Evolutionary conservation across 2,888 invertebrate species (phyloP).

Genomic region (Cheilosia variabilis): DNA sequence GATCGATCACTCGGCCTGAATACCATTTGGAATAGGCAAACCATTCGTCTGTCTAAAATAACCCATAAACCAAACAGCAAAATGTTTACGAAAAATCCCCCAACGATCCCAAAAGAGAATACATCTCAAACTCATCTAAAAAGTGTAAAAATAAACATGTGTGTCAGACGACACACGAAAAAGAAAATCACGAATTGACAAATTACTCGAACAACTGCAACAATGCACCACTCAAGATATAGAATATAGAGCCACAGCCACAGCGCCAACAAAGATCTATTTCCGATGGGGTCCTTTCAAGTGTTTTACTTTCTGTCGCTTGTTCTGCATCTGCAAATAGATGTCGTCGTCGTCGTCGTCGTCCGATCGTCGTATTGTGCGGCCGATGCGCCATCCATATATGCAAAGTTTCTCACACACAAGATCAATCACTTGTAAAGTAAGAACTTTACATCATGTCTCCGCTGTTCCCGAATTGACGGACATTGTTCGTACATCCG

Average conservation of each 20-base stretch:
- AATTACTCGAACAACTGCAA: constrained; percentile 71
- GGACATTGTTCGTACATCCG: constrained; percentile 17
- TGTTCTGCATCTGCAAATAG: constrained; percentile 35
- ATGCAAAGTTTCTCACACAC: constrained; percentile 36
- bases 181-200: constrained; percentile 49
- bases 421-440: constrained; percentile 49
- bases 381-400: constrained; percentile 2
- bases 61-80: neutral
- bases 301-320: constrained; percentile 22
- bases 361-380: constrained; percentile 21
- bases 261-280: constrained; percentile 52
- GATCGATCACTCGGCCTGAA: no score
- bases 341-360: constrained; percentile 3
- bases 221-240: constrained; percentile 48
- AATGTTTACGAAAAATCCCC: neutral
- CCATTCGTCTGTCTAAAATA: neutral
- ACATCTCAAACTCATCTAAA: constrained; percentile 4
- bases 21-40: no score
- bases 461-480: constrained; percentile 18
- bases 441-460: constrained; percentile 32
- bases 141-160: constrained; percentile 39
- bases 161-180: constrained; percentile 24
- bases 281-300: constrained; percentile 48
- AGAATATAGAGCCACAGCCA: constrained; percentile 35
- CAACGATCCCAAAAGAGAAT: neutral